Base-by-base conservation (phyloP, 2,113 vertebrate species). In the Albula glossodonta region DNA sequence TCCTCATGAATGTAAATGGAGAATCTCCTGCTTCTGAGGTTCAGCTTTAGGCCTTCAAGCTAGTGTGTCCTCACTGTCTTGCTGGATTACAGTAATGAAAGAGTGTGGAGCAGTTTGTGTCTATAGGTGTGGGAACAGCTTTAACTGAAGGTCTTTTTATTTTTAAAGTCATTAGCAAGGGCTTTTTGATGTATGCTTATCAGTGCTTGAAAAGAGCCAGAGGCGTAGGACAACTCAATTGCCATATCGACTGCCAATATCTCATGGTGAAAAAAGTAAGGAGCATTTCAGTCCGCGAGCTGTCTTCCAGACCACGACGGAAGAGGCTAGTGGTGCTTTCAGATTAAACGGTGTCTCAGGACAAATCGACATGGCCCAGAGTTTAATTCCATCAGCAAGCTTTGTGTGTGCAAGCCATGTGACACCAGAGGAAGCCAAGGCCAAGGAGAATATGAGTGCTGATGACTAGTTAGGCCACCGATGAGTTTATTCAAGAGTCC, bases 161-260 rank as follows among this genome's bases (percentile, higher is more conserved):
- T 50, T 15, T 50, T 10, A 51, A 81, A 52, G 80, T 81, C 49
- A 57, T 83, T 60, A 60, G 81, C 81, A 5, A 12, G 81, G 53
- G 2, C 8, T 60, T 82, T 41, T 25, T 25, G n/a, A 31, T 31
- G 81, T 56, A 83, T 83, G 52, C 52, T 83, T 60, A 83, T 56
- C 56, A 83, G 56, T 48, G 25, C 56, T 83, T 19, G 81, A 31
- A 84, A 51, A 8, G 60, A 84, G 60, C 60, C 83, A 51, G 83
- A 57, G 41, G 83, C 60, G 19, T 25, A 84, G 60, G 19, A 51
- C 53, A n/a, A 63, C 83, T 84, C 83, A 84, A 84, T 84, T 66
- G 50, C 49, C 15, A 7, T 84, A 84, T 84, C 66, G 83, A 31
- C 83, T 66, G 83, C 60, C 60, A 31, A 84, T 84, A 84, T 84